A percentile compares a stretch with the other conserved stretches of the same genome.
Evolutionary conservation across 2,113 vertebrate genomes (phyloP).

Genomic region (Gnathonemus echidnorhynchus): DNA sequence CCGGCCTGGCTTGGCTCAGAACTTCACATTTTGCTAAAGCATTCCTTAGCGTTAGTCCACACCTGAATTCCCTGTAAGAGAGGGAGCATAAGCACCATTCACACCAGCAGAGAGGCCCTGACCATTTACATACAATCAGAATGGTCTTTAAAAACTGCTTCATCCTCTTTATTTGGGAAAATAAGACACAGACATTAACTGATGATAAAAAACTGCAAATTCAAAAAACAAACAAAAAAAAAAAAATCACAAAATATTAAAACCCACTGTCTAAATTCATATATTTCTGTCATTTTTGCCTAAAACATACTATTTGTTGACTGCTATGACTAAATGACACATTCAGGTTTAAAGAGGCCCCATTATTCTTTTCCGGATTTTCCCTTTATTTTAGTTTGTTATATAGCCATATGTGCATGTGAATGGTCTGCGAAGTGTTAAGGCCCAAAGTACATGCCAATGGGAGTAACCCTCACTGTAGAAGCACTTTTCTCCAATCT

Average conservation of each 20-base stretch:
- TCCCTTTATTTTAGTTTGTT: background rate
- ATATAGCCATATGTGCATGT: background rate
- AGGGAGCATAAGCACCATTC: background rate
- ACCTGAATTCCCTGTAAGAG: conserved; percentile 81
- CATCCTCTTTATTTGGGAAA: background rate
- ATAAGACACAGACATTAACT: background rate
- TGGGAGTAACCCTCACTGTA: background rate
- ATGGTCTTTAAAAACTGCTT: background rate
- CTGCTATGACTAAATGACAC: background rate
- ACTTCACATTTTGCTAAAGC: conserved; percentile 89
- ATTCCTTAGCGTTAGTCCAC: conserved; percentile 93
- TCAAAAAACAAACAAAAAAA: background rate
- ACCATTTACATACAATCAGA: background rate
- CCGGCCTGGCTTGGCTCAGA: background rate
- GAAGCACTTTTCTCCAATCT: background rate
- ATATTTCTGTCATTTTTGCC: background rate
- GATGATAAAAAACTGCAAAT: background rate
- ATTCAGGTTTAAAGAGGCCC: background rate
- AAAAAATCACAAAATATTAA: background rate
- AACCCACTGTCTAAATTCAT: background rate
- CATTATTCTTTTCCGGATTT: background rate
- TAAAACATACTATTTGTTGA: background rate
- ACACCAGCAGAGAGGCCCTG: background rate
- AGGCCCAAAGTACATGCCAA: background rate
- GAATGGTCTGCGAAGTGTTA: background rate